phyloP scores from a whole-genome alignment of 2,113 vertebrate species.

The Thunnus maccoyii region DNA sequence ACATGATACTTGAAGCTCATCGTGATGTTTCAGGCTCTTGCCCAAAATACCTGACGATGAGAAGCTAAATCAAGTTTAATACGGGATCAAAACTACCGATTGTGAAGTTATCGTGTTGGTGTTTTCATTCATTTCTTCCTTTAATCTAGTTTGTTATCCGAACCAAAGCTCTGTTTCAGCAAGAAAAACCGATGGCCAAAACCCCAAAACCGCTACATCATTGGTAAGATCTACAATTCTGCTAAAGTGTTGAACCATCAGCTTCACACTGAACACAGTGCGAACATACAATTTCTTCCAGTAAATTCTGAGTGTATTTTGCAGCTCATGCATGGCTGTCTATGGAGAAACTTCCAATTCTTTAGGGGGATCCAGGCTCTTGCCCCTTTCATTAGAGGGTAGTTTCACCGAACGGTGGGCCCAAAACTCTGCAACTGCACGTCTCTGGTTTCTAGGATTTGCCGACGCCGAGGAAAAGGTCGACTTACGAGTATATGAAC shows the following conservation, averaged over 20 bases:
- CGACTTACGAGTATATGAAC: conserved; percentile 33
- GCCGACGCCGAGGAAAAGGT: conserved; percentile 11
- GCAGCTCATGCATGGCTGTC: neutral
- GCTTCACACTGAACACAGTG: neutral
- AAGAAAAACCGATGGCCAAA: neutral
- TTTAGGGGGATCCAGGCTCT: neutral
- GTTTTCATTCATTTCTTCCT: too few relatives aligned
- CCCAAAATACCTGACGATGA: too few relatives aligned
- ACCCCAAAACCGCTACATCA: neutral
- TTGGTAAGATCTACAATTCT: too few relatives aligned
- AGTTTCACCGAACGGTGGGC: conserved; percentile 7
- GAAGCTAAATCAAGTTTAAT: too few relatives aligned
- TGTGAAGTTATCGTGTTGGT: too few relatives aligned
- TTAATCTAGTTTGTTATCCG: neutral
- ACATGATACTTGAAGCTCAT: too few relatives aligned
- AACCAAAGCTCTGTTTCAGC: neutral
- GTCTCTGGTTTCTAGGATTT: conserved; percentile 28
- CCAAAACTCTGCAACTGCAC: neutral
- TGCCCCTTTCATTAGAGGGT: neutral
- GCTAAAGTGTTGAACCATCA: neutral
- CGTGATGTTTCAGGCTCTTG: too few relatives aligned
- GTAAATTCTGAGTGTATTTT: neutral
- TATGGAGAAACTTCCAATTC: conserved; percentile 9
- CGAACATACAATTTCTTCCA: neutral
- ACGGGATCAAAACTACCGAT: too few relatives aligned